Evolutionary conservation across 2,888 invertebrate genomes (phyloP), one percentile per base, ranked within the genome.

Genomic region (Theodoxus fluviatilis): DNA sequence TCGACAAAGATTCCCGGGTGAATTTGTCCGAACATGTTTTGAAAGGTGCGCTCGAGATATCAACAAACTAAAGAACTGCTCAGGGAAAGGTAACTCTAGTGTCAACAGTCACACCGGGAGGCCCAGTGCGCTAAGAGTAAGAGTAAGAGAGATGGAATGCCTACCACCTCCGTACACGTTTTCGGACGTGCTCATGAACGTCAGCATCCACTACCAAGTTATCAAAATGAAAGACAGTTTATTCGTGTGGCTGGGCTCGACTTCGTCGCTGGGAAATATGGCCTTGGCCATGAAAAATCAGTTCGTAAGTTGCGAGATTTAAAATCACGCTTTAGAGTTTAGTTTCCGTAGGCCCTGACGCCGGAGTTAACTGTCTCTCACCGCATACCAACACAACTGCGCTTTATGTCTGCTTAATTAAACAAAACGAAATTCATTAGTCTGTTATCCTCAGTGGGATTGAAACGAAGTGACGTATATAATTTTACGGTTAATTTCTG

Each of bases 201-300:
- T 66, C 25, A 70, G 76, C 7, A 70, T 81, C 4, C 73, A 75
- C 70, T 82, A 81, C 68, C 82, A 82, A 74, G 78, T 81, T 1
- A 74, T 81, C 18, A 77, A 77, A 69, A 72, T 83, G 52, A 69
- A 75, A 31, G 74, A 80, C 55, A 82, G 83, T 68, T 80, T 83
- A 59, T 76, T 76, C 72, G 61, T 82, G 6, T 83, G 81, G 80
- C 70, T 82, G 37, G 82, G 83, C 43, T 76, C 71, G n/a, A 72
- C 77, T 25, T 71, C 76, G 35, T 68, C 71, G 43, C 73, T 82
- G 73, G 78, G 79, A 61, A 81, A 81, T 67, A 72, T 82, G 67
- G 76, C 82, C 4, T 76, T 83, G 65, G 80, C 83, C 15, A 79
- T 83, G 81, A 74, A 75, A 69, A 78, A 78, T 9, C 72, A 76